These are phyloP conservation scores for Tillus elongatus DNA, from an alignment of 2,888 invertebrate genomes.

Conservation along the genomic window DNA sequence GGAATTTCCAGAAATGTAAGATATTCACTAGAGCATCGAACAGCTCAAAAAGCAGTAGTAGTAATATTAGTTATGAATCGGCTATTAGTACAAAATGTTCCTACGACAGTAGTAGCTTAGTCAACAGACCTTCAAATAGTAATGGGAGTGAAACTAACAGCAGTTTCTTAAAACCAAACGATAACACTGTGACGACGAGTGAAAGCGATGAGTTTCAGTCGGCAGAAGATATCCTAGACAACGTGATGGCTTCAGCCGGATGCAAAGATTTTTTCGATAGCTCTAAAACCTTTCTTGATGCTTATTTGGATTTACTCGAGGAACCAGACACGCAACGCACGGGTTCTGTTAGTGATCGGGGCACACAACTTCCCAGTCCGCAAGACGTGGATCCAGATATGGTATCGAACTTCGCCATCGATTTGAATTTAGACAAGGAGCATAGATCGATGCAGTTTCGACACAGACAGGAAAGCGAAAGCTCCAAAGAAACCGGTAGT, in stretches of 20 bases:
- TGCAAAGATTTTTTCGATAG: conserved; percentile 38
- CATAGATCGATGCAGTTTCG: conserved; percentile 34
- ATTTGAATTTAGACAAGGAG: conserved; percentile 38
- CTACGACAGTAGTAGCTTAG: not conserved
- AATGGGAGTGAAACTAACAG: not conserved
- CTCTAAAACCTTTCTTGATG: conserved; percentile 36
- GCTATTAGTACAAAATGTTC: conserved; percentile 1
- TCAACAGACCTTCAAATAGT: not conserved
- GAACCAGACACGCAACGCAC: conserved; percentile 14
- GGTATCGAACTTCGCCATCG: conserved; percentile 41
- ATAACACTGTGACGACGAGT: conserved; percentile 19
- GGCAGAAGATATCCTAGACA: conserved; percentile 46
- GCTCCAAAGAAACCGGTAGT: conserved; percentile 31
- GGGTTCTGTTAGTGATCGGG: not conserved
- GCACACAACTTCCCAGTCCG: conserved; percentile 29
- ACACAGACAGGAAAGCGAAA: conserved; percentile 17
- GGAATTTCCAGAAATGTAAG: conserved; percentile 44
- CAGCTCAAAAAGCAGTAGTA: not conserved
- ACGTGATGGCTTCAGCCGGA: conserved; percentile 36
- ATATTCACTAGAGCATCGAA: conserved; percentile 27
- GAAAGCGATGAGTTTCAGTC: conserved; percentile 44
- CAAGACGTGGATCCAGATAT: conserved; percentile 38
- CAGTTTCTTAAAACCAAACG: conserved; percentile 1
- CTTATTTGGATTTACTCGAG: conserved; percentile 35
- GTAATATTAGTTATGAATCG: conserved; percentile 5